These are phyloP conservation scores for Wiebesia pumilae DNA, from an alignment of 1,140 invertebrate species.

Conservation along the genomic window DNA sequence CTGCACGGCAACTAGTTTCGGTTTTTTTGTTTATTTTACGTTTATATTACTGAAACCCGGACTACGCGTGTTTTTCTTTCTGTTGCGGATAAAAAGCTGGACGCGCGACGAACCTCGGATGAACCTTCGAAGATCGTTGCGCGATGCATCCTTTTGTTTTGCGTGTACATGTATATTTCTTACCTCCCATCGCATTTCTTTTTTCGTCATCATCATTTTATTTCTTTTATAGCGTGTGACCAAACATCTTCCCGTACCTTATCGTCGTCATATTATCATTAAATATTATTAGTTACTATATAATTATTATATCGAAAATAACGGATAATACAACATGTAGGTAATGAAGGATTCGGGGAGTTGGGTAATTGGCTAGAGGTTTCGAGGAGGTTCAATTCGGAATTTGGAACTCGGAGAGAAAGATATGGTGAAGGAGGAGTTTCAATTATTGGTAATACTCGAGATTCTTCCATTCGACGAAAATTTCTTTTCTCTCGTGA, in stretches of 20 bases:
- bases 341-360: constrained; percentile 66
- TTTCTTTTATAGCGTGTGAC: constrained; percentile 65
- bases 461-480: constrained; percentile 31
- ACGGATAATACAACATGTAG: constrained; percentile 76
- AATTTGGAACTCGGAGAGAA: constrained; percentile 26
- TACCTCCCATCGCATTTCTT: constrained; percentile 46
- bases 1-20: constrained; percentile 72
- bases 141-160: constrained; percentile 55
- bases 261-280: constrained; percentile 76
- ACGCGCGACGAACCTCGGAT: constrained; percentile 55
- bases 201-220: constrained; percentile 40
- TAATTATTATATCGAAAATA: constrained; percentile 76
- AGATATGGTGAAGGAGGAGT: constrained; percentile 6
- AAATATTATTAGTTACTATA: constrained; percentile 75
- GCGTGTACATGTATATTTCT: constrained; percentile 62
- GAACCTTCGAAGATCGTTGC: constrained; percentile 54
- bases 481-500: constrained; percentile 40
- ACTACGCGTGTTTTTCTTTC: constrained; percentile 55
- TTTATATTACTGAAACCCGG: constrained; percentile 59
- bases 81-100: constrained; percentile 59
- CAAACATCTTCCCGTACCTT: constrained; percentile 75
- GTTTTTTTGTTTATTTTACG: constrained; percentile 62
- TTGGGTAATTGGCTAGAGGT: constrained; percentile 40
- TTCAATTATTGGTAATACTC: constrained; percentile 20
- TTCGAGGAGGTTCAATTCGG: constrained; percentile 45